Base-by-base conservation (phyloP, 2,888 invertebrate genomes). In the Drosophila yooni region DNA sequence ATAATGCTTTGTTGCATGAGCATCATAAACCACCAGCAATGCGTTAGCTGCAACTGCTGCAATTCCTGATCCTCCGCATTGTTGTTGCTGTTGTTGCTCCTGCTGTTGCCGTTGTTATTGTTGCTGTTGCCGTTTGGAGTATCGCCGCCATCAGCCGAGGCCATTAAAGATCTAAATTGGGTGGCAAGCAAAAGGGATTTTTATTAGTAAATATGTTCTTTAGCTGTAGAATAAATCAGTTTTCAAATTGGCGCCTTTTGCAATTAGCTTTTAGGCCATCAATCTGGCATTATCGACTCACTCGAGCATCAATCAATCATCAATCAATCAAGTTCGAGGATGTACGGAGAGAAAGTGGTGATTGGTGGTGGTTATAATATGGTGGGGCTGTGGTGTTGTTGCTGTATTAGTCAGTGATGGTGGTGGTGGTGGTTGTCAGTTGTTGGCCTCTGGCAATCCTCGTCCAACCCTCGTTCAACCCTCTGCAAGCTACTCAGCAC, bases 11-110 rank as follows among this genome's bases (percentile, higher is more conserved):
- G 92, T 69, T 92, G 92, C 87, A 92, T 91, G 70, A 92, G 88
- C 81, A 92, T 81, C 87, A 91, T 91, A 68, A 92, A 91, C 92
- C 92, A 92, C 92, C 92, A 85, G 52, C 88, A 92, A 64, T 92
- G 91, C n/a, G 91, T 92, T 40, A 92, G 80, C 58, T 89, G 91
- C 59, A 91, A 56, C 79, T 91, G 88, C 56, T 85, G 83, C 73
- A 78, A 40, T 38, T 78, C 78, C 46, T 69, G 76, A 40, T 66
- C 52, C 57, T 69, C 60, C 15, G 18, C 60, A 59, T 58, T 62
- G 86, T 53, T 89, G 81, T 64, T 83, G 84, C 58, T 90, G 61
- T 77, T 91, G 84, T 59, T 74, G 68, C 67, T 59, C 68, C 57
- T 74, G 67, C 60, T 74, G 53, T 10, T 69, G 65, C 15, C 72